Evolutionary conservation across 2,113 vertebrate genomes (phyloP).

Genomic region (Oncorhynchus tshawytscha): DNA sequence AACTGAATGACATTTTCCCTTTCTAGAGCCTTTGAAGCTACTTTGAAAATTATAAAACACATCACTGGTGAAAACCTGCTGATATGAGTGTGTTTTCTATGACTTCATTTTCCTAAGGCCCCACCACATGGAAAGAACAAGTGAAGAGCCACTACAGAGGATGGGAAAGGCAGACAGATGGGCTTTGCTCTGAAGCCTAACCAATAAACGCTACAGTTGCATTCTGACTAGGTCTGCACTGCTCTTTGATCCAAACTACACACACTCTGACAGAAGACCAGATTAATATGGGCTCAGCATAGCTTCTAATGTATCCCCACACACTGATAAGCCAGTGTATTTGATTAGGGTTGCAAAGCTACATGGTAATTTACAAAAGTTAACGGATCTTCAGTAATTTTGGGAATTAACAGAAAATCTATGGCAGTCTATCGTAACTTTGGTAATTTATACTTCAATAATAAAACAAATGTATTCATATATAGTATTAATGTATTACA

Average conservation of each 20-base stretch:
- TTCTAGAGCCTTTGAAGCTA: not conserved
- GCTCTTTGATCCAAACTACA: conserved; percentile 36
- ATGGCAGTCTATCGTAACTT: too few species aligned
- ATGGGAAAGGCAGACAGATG: conserved; percentile 51
- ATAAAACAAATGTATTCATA: too few species aligned
- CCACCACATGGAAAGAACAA: conserved; percentile 3
- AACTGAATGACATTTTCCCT: not conserved
- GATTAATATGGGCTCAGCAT: conserved; percentile 19
- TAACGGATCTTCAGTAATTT: too few species aligned
- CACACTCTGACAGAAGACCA: conserved; percentile 13
- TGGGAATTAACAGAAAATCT: too few species aligned
- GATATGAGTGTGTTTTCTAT: not conserved
- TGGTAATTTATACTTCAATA: too few species aligned
- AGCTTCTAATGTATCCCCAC: not conserved
- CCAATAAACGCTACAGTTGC: conserved; percentile 29
- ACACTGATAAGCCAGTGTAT: not conserved
- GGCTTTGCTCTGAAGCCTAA: conserved; percentile 53
- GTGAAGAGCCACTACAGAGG: conserved; percentile 40
- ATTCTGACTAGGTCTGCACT: conserved; percentile 20
- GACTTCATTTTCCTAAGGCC: conserved; percentile 9
- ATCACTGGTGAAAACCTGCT: not conserved
- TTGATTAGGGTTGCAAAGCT: too few species aligned
- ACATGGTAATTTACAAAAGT: too few species aligned
- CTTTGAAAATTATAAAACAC: not conserved
- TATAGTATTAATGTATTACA: too few species aligned